Percentiles rank a stretch among this genome's conserved stretches.
These are phyloP conservation scores for Strongylocentrotus purpuratus DNA, from an alignment of 35 echinoderm and acorn worm genomes.

Conservation along the genomic window DNA sequence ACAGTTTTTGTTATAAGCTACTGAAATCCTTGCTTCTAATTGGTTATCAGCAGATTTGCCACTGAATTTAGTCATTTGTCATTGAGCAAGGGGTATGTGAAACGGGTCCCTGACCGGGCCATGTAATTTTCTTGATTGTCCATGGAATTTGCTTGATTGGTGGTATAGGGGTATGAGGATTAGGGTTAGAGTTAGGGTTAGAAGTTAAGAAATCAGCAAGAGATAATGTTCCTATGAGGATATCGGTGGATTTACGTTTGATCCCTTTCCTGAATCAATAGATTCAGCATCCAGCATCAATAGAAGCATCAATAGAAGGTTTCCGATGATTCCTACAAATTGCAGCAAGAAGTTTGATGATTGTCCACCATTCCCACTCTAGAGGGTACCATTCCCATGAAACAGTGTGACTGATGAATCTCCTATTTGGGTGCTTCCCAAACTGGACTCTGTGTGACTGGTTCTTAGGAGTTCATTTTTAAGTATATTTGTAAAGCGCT, in stretches of 20 bases:
- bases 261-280: neutral
- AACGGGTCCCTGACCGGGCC: no score
- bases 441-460: neutral
- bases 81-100: no score
- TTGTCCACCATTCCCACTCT: neutral
- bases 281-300: neutral
- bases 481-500: no score
- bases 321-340: constrained; percentile 18
- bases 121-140: no score
- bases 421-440: neutral
- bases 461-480: no score
- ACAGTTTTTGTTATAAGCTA: no score
- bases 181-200: no score
- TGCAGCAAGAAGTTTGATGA: neutral
- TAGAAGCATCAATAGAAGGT: neutral
- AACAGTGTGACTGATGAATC: neutral
- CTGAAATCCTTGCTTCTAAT: no score
- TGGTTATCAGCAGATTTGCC: no score
- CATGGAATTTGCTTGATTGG: neutral
- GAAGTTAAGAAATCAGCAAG: constrained; percentile 64
- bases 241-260: neutral
- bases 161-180: constrained; percentile 57
- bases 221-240: constrained; percentile 52
- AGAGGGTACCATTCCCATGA: neutral
- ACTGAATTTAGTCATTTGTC: no score